phyloP scores from a whole-genome alignment of 2,888 invertebrate species.

The Callinectes sapidus region DNA sequence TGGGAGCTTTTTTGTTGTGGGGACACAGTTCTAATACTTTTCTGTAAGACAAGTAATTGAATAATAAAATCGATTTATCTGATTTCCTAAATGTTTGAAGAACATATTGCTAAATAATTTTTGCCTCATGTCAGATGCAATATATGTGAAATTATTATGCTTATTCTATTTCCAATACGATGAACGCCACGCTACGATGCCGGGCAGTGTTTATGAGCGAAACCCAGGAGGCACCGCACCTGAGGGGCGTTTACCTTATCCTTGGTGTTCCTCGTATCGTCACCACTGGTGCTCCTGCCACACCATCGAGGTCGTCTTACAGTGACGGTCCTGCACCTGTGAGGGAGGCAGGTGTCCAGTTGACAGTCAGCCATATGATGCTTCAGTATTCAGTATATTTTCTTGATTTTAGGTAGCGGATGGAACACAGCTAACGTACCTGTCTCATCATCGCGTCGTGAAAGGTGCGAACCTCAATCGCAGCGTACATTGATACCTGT shows the following conservation, averaged over 20 bases:
- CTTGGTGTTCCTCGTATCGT: neutral
- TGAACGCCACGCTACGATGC: neutral
- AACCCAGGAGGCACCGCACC: neutral
- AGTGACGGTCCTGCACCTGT: neutral
- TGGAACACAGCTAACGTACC: neutral
- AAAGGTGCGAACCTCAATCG: neutral
- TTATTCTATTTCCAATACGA: neutral
- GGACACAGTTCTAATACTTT: neutral
- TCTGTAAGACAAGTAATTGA: constrained; percentile 11
- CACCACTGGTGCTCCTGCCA: neutral
- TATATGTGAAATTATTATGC: constrained; percentile 22
- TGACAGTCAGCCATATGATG: neutral
- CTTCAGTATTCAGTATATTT: neutral
- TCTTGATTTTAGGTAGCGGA: neutral
- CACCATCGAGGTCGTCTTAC: neutral
- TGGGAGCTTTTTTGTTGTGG: neutral
- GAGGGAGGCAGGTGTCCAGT: neutral
- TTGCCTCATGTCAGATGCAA: constrained; percentile 6
- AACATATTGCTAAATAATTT: constrained; percentile 33
- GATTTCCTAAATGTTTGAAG: constrained; percentile 22
- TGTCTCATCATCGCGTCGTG: neutral
- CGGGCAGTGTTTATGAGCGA: neutral
- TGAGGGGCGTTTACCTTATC: neutral
- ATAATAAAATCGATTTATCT: constrained; percentile 12
- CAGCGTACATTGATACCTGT: neutral